Base-by-base conservation (phyloP, 2,113 vertebrate species). In the Triplophysa rosa region DNA sequence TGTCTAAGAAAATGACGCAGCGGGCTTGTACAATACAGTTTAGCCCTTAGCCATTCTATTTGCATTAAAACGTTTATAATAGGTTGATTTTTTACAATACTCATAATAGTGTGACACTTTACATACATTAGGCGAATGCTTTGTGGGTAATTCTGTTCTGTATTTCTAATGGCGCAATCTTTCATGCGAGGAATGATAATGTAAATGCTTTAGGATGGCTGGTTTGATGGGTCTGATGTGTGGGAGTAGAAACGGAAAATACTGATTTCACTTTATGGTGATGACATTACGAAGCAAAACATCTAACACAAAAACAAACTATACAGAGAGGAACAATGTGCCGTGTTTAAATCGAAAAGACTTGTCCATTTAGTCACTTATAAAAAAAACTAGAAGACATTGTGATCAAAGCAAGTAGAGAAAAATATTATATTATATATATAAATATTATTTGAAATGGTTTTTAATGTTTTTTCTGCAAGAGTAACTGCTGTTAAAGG, bases 401-500 rank as follows among this genome's bases (percentile, higher is more conserved):
- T 47, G 47, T 19, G 21, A 49, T 49, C 67, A 49, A 68, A 26
- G 47, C 47, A 17, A 14, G 4, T 14, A 52, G 4, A 52, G 13
- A 52, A 52, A 52, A 52, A n/a, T n/a, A n/a, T n/a, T n/a, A n/a
- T n/a, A n/a, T n/a, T n/a, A n/a, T n/a, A n/a, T n/a, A n/a, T n/a
- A n/a, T n/a, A n/a, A n/a, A n/a, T n/a, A n/a, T n/a, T n/a, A n/a
- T n/a, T n/a, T n/a, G n/a, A n/a, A n/a, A n/a, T n/a, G n/a, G n/a
- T n/a, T n/a, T n/a, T n/a, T n/a, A n/a, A n/a, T n/a, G 33, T 37
- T 37, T 37, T 37, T 37, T 29, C 29, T 37, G 33, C 14, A 29
- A n/a, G 54, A 58, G 54, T 58, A 21, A n/a, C 71, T 74, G 2
- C 4, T 33, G 33, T 37, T 37, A 63, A 74, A 74, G 23, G 45